Conservation (phyloP, 2,797 vertebrate species). For the Sphenodon punctatus region DNA sequence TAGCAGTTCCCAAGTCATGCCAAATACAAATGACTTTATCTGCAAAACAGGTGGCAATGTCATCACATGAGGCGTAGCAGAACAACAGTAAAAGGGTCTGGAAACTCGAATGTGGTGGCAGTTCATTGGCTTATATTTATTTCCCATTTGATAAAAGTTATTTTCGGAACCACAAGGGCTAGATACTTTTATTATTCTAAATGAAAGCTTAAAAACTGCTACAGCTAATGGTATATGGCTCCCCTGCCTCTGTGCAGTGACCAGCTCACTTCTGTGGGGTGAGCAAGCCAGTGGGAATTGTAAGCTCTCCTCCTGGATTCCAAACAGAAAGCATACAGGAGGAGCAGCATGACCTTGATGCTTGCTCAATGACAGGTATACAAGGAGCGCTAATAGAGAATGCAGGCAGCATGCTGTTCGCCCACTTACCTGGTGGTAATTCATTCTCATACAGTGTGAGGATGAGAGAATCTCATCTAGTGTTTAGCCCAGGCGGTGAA, state of each 20-base stretch:
- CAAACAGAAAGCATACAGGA: not conserved
- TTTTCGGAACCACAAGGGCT: not conserved
- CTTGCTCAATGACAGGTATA: not conserved
- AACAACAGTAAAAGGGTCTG: no score
- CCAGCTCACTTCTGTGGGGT: not conserved
- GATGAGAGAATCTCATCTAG: not conserved
- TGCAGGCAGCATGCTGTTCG: not conserved
- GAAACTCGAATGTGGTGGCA: not conserved
- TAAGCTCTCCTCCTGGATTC: not conserved
- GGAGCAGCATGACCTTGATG: not conserved
- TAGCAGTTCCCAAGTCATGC: no score
- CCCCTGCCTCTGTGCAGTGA: not conserved
- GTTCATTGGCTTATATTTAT: not conserved
- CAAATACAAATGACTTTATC: no score
- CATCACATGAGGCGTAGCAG: no score
- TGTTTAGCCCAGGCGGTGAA: not conserved
- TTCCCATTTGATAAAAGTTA: not conserved
- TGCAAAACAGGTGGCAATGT: no score
- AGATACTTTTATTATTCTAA: not conserved
- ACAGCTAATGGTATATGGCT: not conserved
- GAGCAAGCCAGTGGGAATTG: not conserved
- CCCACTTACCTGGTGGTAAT: constrained; percentile 2
- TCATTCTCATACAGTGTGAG: not conserved
- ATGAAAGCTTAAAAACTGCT: not conserved
- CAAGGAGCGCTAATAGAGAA: constrained; percentile 22